Evolutionary conservation across 2,888 invertebrate species (phyloP).

Genomic region (Drosophila tripunctata): DNA sequence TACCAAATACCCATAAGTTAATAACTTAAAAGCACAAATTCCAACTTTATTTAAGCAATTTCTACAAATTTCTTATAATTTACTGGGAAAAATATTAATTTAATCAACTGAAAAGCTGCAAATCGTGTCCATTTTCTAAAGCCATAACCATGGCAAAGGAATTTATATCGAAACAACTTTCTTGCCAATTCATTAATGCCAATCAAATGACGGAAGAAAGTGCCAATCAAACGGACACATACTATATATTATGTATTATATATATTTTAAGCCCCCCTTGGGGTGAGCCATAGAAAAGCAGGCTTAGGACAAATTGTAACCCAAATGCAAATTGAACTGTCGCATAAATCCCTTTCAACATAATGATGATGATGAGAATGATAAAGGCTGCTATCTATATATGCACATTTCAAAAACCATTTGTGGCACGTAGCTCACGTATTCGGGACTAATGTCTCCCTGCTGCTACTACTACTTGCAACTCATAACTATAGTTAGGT

Average conservation of each 20-base stretch:
- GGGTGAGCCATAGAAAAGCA: background rate
- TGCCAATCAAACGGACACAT: constrained; percentile 31
- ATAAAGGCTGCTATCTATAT: too few species aligned
- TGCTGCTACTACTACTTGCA: background rate
- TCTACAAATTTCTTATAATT: too few species aligned
- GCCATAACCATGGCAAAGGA: background rate
- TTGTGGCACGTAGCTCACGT: constrained; percentile 61
- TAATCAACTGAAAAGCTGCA: constrained; percentile 14
- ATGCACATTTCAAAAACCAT: too few species aligned
- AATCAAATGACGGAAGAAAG: constrained; percentile 24
- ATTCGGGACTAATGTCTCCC: constrained; percentile 13
- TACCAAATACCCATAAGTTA: too few species aligned
- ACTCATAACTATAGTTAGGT: background rate
- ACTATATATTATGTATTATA: too few species aligned
- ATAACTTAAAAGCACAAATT: background rate
- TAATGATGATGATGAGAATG: too few species aligned
- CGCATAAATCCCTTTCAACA: constrained; percentile 21
- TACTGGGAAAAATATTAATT: background rate
- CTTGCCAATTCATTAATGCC: constrained; percentile 19
- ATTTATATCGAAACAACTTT: background rate
- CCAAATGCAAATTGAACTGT: constrained; percentile 55
- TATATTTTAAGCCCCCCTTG: background rate
- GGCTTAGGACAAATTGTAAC: constrained; percentile 12
- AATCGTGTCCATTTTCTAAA: background rate
- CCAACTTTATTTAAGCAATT: background rate